Evolutionary conservation across 2,797 vertebrate genomes (phyloP).

Genomic region (Sphaeramia orbicularis): DNA sequence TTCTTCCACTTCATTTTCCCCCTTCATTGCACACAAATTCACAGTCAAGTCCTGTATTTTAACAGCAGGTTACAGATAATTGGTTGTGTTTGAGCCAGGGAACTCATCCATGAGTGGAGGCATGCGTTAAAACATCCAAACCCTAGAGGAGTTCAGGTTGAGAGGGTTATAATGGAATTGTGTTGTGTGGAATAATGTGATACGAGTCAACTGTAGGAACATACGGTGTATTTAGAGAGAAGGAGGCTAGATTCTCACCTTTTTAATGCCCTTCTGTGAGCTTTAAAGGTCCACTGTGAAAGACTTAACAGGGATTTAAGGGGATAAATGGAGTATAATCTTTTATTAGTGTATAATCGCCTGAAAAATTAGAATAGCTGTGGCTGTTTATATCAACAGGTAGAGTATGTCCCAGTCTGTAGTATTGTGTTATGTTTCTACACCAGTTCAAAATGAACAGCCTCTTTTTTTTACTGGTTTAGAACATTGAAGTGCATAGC

Average conservation of each 20-base stretch:
- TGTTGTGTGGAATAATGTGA: slow-evolving; percentile 54
- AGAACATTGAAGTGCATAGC: too few relatives aligned
- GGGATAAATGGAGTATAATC: too few relatives aligned
- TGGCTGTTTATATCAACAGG: too few relatives aligned
- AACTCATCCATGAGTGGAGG: slow-evolving; percentile 43
- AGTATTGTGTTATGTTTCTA: too few relatives aligned
- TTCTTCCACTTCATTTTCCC: slow-evolving; percentile 9
- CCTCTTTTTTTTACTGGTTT: too few relatives aligned
- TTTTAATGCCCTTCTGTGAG: slow-evolving; percentile 16
- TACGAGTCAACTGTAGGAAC: slow-evolving; percentile 41
- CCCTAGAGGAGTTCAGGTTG: slow-evolving; percentile 50
- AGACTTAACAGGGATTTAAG: too few relatives aligned
- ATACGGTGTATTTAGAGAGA: slow-evolving; percentile 40
- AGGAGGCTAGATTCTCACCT: slow-evolving; percentile 8
- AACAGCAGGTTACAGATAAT: slow-evolving; percentile 54
- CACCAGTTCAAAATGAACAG: too few relatives aligned
- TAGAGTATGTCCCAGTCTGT: too few relatives aligned
- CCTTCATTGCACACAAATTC: slow-evolving; percentile 33
- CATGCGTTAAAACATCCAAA: slow-evolving; percentile 17
- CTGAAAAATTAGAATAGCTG: too few relatives aligned
- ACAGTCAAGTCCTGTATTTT: slow-evolving; percentile 30
- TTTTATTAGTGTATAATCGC: too few relatives aligned
- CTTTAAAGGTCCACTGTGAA: slow-evolving; percentile 6
- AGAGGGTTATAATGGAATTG: slow-evolving; percentile 42
- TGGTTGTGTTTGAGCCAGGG: slow-evolving; percentile 32